Conservation (phyloP, 2,113 vertebrate genomes). For the Corythaixoides concolor region DNA sequence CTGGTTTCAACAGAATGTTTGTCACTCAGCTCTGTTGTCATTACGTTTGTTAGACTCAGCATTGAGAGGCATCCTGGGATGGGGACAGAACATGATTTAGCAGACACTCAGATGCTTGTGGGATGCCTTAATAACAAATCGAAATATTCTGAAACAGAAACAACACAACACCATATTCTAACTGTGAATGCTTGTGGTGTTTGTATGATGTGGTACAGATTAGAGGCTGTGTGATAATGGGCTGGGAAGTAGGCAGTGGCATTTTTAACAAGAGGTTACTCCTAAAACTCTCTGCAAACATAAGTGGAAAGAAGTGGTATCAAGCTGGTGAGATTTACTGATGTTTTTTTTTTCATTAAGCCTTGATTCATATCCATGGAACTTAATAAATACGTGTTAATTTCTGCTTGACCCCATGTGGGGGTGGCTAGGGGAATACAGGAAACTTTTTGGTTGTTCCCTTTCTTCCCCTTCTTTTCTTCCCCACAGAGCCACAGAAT, state of each 20-base stretch:
- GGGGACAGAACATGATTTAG: background rate
- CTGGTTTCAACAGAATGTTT: background rate
- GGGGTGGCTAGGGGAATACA: background rate
- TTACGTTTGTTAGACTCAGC: background rate
- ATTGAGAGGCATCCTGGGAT: background rate
- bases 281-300: accelerated
- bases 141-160: background rate
- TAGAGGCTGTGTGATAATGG: background rate
- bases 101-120: background rate
- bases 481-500: accelerated
- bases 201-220: background rate
- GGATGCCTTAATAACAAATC: background rate
- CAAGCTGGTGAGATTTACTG: background rate
- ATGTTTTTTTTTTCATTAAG: background rate
- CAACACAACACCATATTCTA: background rate
- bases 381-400: background rate
- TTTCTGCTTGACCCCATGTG: background rate
- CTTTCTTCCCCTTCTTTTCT: background rate
- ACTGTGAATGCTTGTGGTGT: background rate
- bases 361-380: background rate
- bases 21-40: background rate
- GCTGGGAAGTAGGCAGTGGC: background rate
- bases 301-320: background rate
- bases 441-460: background rate
- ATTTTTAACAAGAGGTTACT: background rate